Conservation (phyloP, 2,113 vertebrate species). For the Hyla sarda region DNA sequence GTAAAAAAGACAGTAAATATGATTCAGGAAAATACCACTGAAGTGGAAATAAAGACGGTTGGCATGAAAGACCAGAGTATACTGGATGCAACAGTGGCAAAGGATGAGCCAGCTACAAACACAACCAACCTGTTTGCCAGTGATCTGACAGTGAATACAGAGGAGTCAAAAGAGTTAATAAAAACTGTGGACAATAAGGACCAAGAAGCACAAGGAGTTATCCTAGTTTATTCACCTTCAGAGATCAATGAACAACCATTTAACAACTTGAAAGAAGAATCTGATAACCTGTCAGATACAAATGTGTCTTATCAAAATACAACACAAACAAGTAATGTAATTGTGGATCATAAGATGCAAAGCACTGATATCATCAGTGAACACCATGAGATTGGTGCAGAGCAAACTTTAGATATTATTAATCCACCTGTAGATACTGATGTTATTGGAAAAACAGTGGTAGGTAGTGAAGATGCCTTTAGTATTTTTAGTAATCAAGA, state of each 20-base stretch:
- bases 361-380: not conserved
- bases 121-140: not conserved
- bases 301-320: not conserved
- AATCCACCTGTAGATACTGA: not conserved
- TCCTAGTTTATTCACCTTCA: not conserved
- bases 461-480: not conserved
- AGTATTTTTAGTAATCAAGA: not conserved
- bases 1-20: not conserved
- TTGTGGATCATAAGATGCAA: not conserved
- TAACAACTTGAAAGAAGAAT: conserved; percentile 8
- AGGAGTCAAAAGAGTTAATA: not conserved
- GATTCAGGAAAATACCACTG: not conserved
- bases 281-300: not conserved
- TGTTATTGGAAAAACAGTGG: not conserved
- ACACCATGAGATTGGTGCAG: not conserved
- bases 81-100: not conserved
- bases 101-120: not conserved
- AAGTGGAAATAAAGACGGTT: not conserved
- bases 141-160: not conserved
- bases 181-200: not conserved
- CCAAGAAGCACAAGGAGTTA: not conserved
- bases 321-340: not conserved
- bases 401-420: not conserved
- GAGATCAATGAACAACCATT: not conserved
- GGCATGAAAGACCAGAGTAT: not conserved